Evolutionary conservation across 2,888 invertebrate genomes (phyloP).

Genomic region (Conops quadrifasciatus): DNA sequence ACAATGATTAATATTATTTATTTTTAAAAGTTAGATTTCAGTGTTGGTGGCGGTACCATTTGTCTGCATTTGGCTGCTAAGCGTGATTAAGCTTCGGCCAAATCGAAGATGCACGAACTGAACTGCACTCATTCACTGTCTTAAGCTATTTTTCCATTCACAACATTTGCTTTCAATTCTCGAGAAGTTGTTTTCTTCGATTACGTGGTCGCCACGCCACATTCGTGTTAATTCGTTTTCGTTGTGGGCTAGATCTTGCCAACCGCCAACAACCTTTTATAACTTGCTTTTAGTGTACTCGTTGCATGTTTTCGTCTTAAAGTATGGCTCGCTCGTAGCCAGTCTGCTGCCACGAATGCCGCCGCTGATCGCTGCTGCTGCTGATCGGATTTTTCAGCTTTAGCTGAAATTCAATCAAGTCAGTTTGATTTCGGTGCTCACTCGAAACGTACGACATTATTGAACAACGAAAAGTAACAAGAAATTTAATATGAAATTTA

Average conservation of each 20-base stretch:
- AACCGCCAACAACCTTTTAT: constrained; percentile 42
- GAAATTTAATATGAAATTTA: constrained; percentile 39
- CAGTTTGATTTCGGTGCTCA: constrained; percentile 67
- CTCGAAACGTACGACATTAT: constrained; percentile 59
- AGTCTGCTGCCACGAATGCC: constrained; percentile 11
- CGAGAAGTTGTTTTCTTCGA: no score
- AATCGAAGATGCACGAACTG: background rate
- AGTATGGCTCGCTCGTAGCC: constrained; percentile 15
- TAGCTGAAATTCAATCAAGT: constrained; percentile 50
- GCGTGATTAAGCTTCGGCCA: constrained; percentile 1
- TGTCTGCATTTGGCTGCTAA: background rate
- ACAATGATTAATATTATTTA: background rate
- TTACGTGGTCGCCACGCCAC: background rate
- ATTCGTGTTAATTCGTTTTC: constrained; percentile 5
- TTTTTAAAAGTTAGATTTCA: background rate
- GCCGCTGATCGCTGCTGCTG: background rate
- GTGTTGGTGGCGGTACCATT: no score
- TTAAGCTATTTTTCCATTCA: no score
- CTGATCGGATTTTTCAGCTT: constrained; percentile 38
- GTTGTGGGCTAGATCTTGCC: constrained; percentile 46
- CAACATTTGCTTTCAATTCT: no score
- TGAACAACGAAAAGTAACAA: constrained; percentile 32
- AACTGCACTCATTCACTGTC: no score
- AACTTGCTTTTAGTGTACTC: constrained; percentile 49
- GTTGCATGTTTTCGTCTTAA: constrained; percentile 54